These are phyloP conservation scores for Discoglossus pictus DNA, from an alignment of 2,797 vertebrate genomes.

Conservation along the genomic window DNA sequence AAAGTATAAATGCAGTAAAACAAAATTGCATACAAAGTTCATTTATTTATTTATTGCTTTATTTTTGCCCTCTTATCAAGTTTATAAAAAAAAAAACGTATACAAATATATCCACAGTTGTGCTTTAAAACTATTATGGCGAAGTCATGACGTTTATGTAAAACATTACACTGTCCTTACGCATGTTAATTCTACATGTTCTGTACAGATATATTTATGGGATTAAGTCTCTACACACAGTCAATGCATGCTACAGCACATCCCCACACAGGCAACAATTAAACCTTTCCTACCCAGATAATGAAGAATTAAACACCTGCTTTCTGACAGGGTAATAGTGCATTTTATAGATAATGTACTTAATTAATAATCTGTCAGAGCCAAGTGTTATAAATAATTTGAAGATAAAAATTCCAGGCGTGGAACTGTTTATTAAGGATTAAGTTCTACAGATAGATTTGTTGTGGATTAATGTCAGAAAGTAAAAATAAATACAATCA, in stretches of 20 bases:
- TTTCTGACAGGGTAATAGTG: conserved; percentile 1
- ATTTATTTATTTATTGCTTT: too few species aligned
- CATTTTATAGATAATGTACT: not conserved
- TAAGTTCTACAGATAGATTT: not conserved
- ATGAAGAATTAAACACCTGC: not conserved
- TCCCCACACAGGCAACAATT: conserved; percentile 1
- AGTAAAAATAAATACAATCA: too few species aligned
- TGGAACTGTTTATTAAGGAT: conserved; percentile 1
- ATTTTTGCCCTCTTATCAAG: too few species aligned
- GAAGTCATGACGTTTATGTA: too few species aligned
- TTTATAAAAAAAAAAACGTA: too few species aligned
- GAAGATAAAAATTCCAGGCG: conserved; percentile 22
- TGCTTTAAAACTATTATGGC: too few species aligned
- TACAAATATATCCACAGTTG: too few species aligned
- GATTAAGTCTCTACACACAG: conserved; percentile 15
- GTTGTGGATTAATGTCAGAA: not conserved
- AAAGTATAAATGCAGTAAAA: too few species aligned
- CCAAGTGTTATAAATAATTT: not conserved
- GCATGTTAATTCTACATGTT: too few species aligned
- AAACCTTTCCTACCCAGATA: conserved; percentile 5
- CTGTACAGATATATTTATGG: too few species aligned
- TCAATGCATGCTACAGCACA: conserved; percentile 1
- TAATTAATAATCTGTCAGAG: not conserved
- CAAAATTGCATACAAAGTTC: too few species aligned
- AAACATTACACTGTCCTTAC: too few species aligned